A percentile compares a stretch with the other conserved stretches of the same genome.
Evolutionary conservation across 2,797 vertebrate species (phyloP).

Genomic region (Meda fulgida): DNA sequence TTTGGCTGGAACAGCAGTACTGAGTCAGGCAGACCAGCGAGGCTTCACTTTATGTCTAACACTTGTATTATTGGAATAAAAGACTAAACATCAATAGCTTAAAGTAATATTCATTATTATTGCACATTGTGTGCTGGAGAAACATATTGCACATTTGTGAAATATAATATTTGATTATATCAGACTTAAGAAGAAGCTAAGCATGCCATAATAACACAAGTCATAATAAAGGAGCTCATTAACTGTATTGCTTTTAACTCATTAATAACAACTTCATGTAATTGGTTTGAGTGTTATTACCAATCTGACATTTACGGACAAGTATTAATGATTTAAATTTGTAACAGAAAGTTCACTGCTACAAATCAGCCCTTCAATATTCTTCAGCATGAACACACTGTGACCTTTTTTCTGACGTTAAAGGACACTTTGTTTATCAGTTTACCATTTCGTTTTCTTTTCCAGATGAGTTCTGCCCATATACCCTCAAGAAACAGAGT

Average conservation of each 20-base stretch:
- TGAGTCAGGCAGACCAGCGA: conserved; percentile 30
- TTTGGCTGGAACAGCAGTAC: conserved; percentile 39
- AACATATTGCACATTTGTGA: conserved; percentile 12
- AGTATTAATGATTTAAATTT: conserved; percentile 14
- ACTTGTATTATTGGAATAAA: conserved; percentile 47
- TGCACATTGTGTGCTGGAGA: not conserved
- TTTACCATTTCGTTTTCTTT: not conserved
- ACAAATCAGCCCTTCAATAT: conserved; percentile 20
- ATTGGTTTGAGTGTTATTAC: conserved; percentile 25
- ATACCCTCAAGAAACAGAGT: not conserved
- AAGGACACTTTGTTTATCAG: conserved; percentile 37
- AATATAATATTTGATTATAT: not conserved
- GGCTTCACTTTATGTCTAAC: conserved; percentile 42
- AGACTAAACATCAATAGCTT: conserved; percentile 45
- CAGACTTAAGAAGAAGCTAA: not conserved
- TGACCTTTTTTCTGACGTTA: conserved; percentile 12
- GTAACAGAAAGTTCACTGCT: not conserved
- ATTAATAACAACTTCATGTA: not conserved
- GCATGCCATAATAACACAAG: not conserved
- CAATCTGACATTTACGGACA: conserved; percentile 10
- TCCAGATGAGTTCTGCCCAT: not conserved
- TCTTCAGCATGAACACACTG: conserved; percentile 9
- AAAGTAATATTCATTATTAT: conserved; percentile 30
- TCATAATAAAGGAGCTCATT: conserved; percentile 8
- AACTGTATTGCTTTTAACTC: not conserved